Conservation (phyloP, 1,140 invertebrate genomes). For the Callitettix versicolor region DNA sequence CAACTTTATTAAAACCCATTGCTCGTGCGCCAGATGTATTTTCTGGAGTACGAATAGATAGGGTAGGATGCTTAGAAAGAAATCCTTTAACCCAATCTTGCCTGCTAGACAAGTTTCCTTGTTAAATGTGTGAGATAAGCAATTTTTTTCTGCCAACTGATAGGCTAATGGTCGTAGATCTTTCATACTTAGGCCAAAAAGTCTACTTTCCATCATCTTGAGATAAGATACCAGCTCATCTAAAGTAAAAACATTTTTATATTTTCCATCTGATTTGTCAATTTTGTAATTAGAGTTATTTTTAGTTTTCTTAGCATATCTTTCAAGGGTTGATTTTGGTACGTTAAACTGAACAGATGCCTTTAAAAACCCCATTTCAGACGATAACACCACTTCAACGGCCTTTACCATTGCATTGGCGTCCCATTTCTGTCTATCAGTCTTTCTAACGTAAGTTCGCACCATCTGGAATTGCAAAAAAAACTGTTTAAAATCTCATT, state of each 20-base stretch:
- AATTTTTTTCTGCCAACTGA: too few relatives aligned
- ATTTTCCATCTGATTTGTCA: neutral
- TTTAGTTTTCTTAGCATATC: too few relatives aligned
- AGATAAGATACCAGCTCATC: too few relatives aligned
- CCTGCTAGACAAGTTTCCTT: neutral
- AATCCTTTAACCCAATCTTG: slow-evolving; percentile 25
- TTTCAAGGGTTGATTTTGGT: neutral
- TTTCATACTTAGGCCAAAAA: neutral
- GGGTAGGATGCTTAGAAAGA: slow-evolving; percentile 26
- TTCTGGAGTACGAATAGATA: slow-evolving; percentile 13
- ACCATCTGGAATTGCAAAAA: slow-evolving; percentile 1
- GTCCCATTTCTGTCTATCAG: neutral
- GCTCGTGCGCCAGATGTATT: slow-evolving; percentile 18
- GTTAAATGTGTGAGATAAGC: neutral
- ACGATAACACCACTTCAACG: neutral
- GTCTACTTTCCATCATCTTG: too few relatives aligned
- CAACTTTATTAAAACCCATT: neutral
- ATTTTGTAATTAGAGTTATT: too few relatives aligned
- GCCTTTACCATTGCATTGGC: neutral
- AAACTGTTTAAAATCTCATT: too few relatives aligned
- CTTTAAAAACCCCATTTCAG: neutral
- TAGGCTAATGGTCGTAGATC: neutral
- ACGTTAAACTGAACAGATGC: neutral
- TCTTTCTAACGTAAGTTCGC: neutral
- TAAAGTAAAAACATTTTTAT: neutral